Evolutionary conservation across 2,888 invertebrate species (phyloP), one percentile per base, ranked within the genome.

Genomic region (Bhutanitis thaidina): DNA sequence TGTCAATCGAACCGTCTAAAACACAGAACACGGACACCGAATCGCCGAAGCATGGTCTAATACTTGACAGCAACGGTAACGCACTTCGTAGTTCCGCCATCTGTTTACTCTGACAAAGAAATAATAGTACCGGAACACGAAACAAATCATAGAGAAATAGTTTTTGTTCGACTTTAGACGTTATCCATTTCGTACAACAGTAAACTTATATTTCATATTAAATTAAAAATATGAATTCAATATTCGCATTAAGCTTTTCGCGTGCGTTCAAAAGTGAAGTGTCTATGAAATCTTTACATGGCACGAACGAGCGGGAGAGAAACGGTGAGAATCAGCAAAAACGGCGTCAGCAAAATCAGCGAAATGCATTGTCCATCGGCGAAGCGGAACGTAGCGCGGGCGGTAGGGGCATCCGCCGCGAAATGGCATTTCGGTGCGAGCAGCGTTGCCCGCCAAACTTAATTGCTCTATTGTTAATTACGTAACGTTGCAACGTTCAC

Each of bases 391-490:
- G 74, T 35, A 53, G 59, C 61, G 64, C 58, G 58, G 57, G 58
- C 59, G 61, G 56, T 35, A 15, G 48, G 40, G 30, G 43, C 29
- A 53, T 48, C 30, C 52, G 54, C 43, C 53, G 54, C 44, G 40
- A 47, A 52, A 49, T 49, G 29, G 37, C 53, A 79, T 72, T 85
- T 76, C 76, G 71, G 60, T 65, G 71, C 67, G 71, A 62, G 70
- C 74, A 77, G 76, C 79, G 75, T 68, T 70, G 69, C 65, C 71
- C 69, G 57, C 72, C 68, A 71, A 79, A 80, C 79, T 87, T 88
- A 89, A 88, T 89, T 89, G 85, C 81, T 81, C 86, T 83, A 88
- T 89, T 89, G 88, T 88, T 88, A 87, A 87, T 89, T 88, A 84
- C 80, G 80, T 80, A 79, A 85, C 86, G 79, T 83, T 86, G 82